phyloP scores from a whole-genome alignment of 1,140 invertebrate genomes.

The Panulirus ornatus region DNA sequence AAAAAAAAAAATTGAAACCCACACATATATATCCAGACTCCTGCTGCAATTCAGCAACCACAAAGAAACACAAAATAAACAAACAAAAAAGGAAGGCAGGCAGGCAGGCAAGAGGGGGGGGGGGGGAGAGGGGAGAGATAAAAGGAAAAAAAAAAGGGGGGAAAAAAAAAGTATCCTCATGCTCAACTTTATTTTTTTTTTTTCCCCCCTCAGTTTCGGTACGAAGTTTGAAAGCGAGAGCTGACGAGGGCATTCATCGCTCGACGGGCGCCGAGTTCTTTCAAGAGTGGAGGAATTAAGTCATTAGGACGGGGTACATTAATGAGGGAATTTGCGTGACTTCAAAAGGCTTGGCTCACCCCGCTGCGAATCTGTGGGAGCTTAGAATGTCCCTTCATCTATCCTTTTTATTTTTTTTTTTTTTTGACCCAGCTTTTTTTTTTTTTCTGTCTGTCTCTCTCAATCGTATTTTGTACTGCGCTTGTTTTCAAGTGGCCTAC shows the following conservation, averaged over 20 bases:
- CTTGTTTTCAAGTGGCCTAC: not conserved
- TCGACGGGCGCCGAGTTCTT: conserved; percentile 56
- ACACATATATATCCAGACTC: not conserved
- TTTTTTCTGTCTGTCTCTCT: no score
- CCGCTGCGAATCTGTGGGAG: conserved; percentile 59
- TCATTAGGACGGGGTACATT: conserved; percentile 54
- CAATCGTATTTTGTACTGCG: no score
- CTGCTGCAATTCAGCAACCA: conserved; percentile 26
- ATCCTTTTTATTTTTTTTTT: not conserved
- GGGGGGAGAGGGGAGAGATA: no score
- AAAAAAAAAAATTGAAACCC: no score
- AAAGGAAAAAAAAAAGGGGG: no score
- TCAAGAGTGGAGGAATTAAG: conserved; percentile 67
- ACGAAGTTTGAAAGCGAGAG: conserved; percentile 60
- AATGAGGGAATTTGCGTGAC: conserved; percentile 68
- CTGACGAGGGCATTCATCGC: conserved; percentile 67
- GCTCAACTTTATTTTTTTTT: no score
- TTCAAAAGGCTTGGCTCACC: conserved; percentile 52
- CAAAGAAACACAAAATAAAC: conserved; percentile 39
- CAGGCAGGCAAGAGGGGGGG: no score
- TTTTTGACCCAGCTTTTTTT: no score
- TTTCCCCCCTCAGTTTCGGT: conserved; percentile 20
- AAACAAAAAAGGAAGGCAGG: no score
- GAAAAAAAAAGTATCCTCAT: no score
- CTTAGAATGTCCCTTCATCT: conserved; percentile 39